Evolutionary conservation across 30 jellyfish, hydroid and myxozoan genomes (phyloP), one percentile per base, ranked within the genome.

Genomic region (Aurelia coerulea): DNA sequence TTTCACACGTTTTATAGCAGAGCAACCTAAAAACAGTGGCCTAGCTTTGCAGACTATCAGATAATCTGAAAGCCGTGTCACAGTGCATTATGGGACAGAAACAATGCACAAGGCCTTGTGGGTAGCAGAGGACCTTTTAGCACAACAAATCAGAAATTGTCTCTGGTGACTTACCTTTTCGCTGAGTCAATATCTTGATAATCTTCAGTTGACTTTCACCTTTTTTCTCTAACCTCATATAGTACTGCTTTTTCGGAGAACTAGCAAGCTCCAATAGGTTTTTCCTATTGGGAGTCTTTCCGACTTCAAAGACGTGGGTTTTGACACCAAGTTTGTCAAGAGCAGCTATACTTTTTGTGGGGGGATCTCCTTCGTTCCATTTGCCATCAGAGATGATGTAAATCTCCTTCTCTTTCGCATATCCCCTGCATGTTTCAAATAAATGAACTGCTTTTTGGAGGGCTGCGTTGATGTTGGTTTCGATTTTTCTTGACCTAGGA

Each of bases 361-460:
- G 92, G 46, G 34, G 14, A 9, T 29, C 62, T 70, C 92, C 86
- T 41, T 70, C 62, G 84, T 72, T 83, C 80, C 77, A 83, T 39
- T 83, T 71, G 18, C 92, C 92, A 60, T 83, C 92, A 19, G 92
- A 70, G 65, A 83, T n/a, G n/a, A 83, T 5, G 49, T 83, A 83
- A 3, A 83, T 46, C 68, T 83, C 92, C 73, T 32, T 70, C 42
- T 70, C 62, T 46, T 56, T 83, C 29, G 92, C 92, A 23, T 69
- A 72, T 59, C 92, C 92, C 49, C 42, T 54, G 65, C 73, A 65
- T 10, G 49, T 31, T 8, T 70, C 35, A 71, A 83, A 83, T 12
- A 83, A 69, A 31, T 50, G 33, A 11, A 72, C 49, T 11, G 92
- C 80, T 23, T 59, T 71, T 33, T 65, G 5, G 60, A 83, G 39